These are phyloP conservation scores for Periphyllus acericola DNA, from an alignment of 2,888 invertebrate genomes.

Conservation along the genomic window DNA sequence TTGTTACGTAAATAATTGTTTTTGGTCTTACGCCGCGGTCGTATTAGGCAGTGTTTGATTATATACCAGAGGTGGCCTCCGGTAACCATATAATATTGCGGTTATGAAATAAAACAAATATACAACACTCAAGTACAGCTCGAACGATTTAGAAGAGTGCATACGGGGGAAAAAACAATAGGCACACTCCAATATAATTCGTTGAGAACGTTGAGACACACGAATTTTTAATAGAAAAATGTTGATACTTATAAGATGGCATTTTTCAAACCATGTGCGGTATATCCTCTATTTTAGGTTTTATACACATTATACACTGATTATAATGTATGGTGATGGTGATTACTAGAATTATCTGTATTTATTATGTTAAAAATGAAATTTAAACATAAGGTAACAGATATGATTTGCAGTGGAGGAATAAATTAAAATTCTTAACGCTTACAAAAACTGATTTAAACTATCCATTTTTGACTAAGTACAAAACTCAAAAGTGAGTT, in stretches of 20 bases:
- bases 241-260: too few species aligned
- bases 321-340: too few species aligned
- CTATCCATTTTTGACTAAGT: not conserved
- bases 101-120: not conserved
- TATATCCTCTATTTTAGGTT: too few species aligned
- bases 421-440: not conserved
- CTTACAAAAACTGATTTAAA: not conserved
- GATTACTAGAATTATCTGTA: too few species aligned
- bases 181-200: too few species aligned
- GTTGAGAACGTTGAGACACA: too few species aligned
- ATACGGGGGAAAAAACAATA: not conserved
- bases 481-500: too few species aligned
- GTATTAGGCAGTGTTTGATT: not conserved
- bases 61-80: not conserved
- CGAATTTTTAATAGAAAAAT: too few species aligned
- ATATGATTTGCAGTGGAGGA: not conserved
- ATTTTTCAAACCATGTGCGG: too few species aligned
- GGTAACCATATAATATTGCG: not conserved
- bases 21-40: not conserved
- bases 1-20: not conserved
- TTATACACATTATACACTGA: too few species aligned
- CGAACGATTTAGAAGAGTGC: not conserved
- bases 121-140: not conserved
- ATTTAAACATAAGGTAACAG: not conserved
- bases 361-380: not conserved